phyloP scores from a whole-genome alignment of 2,888 invertebrate species.

The Antheraea yamamai region DNA sequence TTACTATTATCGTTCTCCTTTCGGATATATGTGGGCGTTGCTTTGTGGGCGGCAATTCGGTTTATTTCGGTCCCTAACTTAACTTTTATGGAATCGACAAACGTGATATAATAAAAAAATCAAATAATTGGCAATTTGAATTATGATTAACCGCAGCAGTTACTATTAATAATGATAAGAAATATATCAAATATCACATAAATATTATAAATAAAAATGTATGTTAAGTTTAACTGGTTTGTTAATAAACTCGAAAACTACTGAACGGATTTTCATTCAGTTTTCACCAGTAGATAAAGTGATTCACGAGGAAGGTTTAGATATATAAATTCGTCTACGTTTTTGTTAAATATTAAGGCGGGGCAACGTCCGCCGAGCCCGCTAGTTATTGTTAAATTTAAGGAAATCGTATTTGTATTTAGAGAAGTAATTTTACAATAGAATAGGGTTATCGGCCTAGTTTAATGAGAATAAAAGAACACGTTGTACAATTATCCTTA shows the following conservation, averaged over 20 bases:
- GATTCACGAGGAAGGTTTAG: no score
- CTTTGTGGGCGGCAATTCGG: background rate
- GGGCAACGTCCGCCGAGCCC: no score
- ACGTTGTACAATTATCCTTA: background rate
- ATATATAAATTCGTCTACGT: no score
- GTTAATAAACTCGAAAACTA: no score
- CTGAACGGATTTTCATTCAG: no score
- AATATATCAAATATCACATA: no score
- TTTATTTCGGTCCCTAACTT: background rate
- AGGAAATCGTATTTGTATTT: background rate
- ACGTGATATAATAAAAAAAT: background rate
- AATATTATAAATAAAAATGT: no score
- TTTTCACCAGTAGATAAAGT: no score
- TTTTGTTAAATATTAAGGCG: no score
- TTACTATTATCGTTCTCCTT: background rate
- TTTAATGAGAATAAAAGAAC: background rate
- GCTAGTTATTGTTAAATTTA: background rate
- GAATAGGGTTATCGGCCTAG: background rate
- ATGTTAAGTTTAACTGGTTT: no score
- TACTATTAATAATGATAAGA: no score
- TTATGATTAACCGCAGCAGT: no score
- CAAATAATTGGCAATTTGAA: background rate
- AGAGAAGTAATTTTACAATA: background rate
- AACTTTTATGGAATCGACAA: slow-evolving; percentile 22
- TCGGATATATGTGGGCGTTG: background rate